Conservation (phyloP, 1,140 invertebrate genomes). For the Trinorchestia longiramus region DNA sequence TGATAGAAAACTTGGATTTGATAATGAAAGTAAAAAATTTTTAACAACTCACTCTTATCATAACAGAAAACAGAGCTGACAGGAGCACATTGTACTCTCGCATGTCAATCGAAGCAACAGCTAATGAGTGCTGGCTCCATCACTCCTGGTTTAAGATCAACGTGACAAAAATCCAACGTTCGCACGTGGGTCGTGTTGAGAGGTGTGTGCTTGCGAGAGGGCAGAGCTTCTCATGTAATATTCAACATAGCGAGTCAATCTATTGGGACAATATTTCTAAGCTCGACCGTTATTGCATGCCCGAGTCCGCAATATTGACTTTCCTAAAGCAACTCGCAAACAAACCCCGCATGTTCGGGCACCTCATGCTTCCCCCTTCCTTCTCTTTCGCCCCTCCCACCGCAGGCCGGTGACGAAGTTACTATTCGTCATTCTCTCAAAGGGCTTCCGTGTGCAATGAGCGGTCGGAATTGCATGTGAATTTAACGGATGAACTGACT, state of each 20-base stretch:
- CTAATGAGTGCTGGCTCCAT: background rate
- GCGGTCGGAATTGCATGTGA: background rate
- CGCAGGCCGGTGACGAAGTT: too few relatives aligned
- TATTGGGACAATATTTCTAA: slow-evolving; percentile 55
- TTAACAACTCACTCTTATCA: too few relatives aligned
- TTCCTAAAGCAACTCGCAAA: slow-evolving; percentile 29
- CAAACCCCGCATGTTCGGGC: background rate
- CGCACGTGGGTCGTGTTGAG: background rate
- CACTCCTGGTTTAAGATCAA: background rate
- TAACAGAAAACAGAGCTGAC: too few relatives aligned
- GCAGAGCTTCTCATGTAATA: slow-evolving; percentile 42
- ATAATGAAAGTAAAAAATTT: too few relatives aligned
- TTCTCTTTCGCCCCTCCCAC: too few relatives aligned
- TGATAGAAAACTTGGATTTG: too few relatives aligned
- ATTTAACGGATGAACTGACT: background rate
- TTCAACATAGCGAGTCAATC: slow-evolving; percentile 52
- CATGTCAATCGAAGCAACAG: background rate
- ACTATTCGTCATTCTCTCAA: background rate
- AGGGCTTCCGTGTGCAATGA: background rate
- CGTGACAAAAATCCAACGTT: background rate
- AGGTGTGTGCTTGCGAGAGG: background rate
- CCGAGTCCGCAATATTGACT: slow-evolving; percentile 50
- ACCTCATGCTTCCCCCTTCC: background rate
- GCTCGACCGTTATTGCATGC: slow-evolving; percentile 52
- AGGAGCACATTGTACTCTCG: too few relatives aligned